Evolutionary conservation across 2,888 invertebrate genomes (phyloP), one percentile per base, ranked within the genome.

Genomic region (Dasysyrphus tricinctus): DNA sequence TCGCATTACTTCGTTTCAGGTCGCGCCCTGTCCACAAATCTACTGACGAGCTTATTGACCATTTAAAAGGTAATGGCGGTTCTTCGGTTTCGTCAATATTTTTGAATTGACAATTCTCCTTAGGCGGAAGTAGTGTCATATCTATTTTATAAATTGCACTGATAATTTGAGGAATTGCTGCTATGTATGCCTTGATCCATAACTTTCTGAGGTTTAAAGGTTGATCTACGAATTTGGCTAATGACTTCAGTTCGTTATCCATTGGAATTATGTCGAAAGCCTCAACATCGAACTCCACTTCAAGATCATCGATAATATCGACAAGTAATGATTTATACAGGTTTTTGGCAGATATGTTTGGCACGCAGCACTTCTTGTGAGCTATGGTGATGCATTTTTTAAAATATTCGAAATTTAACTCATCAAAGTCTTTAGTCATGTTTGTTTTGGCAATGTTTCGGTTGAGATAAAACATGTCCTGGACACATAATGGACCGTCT

Each of bases 381-480:
- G 90, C 90, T 51, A 88, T 70, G 6, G 74, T 49, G 3, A 90
- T 29, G 14, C 91, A 91, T 57, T 90, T 65, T 0, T 84, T 79
- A 9, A 91, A 80, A 69, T 91, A 91, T 37, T 89, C 74, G 0
- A 91, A 77, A 89, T 88, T 89, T 0, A 87, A 72, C 57, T 88
- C 88, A 1, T 89, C 73, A 9, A 92, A 88, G 3, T 89, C 80
- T 59, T 90, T 9, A 9, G 5, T 1, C 19, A 90, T 89, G 83
- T 92, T 92, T 47, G 90, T 89, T 4, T 39, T 39, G 11, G 39
- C 39, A 39, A 90, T 89, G 84, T 92, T 92, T 44, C 90, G 89
- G 65, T 90, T 90, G 6, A 92, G 86, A 61, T 89, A 89, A 75
- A 92, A 92, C 3, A 90, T 89, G 87, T 92, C 92, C 63, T 92